phyloP scores from a whole-genome alignment of 2,797 vertebrate genomes.

The Mastacembelus armatus region DNA sequence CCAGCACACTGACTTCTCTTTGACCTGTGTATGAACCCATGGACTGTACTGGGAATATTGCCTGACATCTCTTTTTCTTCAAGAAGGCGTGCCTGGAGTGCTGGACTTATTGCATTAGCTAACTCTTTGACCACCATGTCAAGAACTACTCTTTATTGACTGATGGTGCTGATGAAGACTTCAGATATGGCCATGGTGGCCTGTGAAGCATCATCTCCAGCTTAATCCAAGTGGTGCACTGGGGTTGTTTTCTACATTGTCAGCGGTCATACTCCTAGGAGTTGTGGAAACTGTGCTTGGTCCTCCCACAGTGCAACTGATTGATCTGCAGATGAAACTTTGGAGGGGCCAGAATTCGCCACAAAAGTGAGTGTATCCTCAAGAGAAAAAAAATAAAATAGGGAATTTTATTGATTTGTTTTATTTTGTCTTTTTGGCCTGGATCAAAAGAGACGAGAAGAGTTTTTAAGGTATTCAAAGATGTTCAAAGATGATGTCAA shows the following conservation, averaged over 20 bases:
- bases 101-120: conserved; percentile 70
- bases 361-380: conserved; percentile 36
- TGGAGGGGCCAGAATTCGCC: conserved; percentile 37
- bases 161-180: conserved; percentile 57
- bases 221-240: conserved; percentile 39
- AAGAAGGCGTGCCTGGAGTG: conserved; percentile 65
- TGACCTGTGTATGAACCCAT: conserved; percentile 65
- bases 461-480: conserved; percentile 76
- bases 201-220: conserved; percentile 47
- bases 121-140: conserved; percentile 46
- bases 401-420: conserved; percentile 10
- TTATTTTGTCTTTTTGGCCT: conserved; percentile 51
- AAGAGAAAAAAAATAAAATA: conserved; percentile 32
- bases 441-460: conserved; percentile 50
- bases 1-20: conserved; percentile 63
- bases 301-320: conserved; percentile 37
- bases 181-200: conserved; percentile 38
- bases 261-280: conserved; percentile 40
- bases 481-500: conserved; percentile 85
- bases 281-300: conserved; percentile 27
- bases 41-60: conserved; percentile 65
- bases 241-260: conserved; percentile 42
- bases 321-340: conserved; percentile 43
- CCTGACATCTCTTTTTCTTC: conserved; percentile 56
- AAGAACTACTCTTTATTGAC: conserved; percentile 39